Percentiles rank a stretch among this genome's conserved stretches.
Evolutionary conservation across 1,140 invertebrate species (phyloP).

Genomic region (Hyles euphorbiae): DNA sequence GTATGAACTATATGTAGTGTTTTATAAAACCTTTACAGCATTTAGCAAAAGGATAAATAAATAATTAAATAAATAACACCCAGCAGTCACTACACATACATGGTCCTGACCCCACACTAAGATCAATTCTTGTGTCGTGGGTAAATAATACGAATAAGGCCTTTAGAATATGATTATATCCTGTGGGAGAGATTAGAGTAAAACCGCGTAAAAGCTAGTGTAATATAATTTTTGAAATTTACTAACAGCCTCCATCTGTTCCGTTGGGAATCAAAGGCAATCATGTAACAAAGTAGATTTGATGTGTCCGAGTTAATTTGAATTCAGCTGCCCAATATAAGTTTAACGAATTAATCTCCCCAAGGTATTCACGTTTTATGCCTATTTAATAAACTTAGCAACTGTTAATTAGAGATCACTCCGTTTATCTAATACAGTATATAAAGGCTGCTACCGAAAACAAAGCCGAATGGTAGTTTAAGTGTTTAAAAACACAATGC

Average conservation of each 20-base stretch:
- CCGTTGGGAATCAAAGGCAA: slow-evolving; percentile 33
- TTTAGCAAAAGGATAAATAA: too few species aligned
- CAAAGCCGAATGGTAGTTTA: too few species aligned
- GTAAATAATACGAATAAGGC: too few species aligned
- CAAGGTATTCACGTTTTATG: slow-evolving; percentile 13
- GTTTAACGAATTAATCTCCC: slow-evolving; percentile 38
- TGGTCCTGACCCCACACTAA: too few species aligned
- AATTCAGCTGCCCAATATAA: slow-evolving; percentile 36
- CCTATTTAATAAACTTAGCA: slow-evolving; percentile 6
- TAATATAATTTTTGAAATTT: background rate
- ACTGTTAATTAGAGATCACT: slow-evolving; percentile 7
- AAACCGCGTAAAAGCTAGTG: slow-evolving; percentile 1
- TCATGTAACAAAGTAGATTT: slow-evolving; percentile 38
- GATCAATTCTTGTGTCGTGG: too few species aligned
- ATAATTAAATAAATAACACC: too few species aligned
- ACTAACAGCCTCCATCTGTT: background rate
- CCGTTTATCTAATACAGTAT: background rate
- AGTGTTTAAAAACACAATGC: too few species aligned
- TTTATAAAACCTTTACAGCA: too few species aligned
- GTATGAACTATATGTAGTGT: too few species aligned
- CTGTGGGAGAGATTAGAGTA: background rate
- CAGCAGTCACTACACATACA: too few species aligned
- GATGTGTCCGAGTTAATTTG: slow-evolving; percentile 24
- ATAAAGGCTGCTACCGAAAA: too few species aligned
- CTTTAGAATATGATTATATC: too few species aligned